These are phyloP conservation scores for Albula goreensis DNA, from an alignment of 2,113 vertebrate genomes.

Conservation along the genomic window DNA sequence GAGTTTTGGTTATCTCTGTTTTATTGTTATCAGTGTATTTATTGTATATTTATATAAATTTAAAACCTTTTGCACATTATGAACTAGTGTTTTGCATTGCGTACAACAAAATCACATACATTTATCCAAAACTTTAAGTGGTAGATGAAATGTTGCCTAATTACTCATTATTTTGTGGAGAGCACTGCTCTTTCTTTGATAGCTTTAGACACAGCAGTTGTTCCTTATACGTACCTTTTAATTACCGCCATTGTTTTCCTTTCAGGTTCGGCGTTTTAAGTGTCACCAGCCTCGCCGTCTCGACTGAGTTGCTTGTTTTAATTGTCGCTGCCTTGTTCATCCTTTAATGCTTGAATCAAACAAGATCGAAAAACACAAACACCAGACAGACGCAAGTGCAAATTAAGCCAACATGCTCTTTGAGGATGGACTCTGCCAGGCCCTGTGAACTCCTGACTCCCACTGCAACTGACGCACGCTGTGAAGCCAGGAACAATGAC, in stretches of 20 bases:
- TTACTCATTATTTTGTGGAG: slow-evolving; percentile 1
- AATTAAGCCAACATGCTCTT: neutral
- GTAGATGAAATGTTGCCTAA: slow-evolving; percentile 10
- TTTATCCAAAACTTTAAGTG: neutral
- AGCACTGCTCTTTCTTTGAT: slow-evolving; percentile 24
- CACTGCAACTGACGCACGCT: neutral
- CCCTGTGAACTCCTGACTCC: neutral
- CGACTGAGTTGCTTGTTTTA: neutral
- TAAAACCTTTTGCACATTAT: neutral
- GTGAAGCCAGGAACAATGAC: neutral
- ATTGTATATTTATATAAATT: neutral
- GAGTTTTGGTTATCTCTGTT: slow-evolving; percentile 1
- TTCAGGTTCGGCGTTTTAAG: slow-evolving; percentile 21
- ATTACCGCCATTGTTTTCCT: slow-evolving; percentile 27
- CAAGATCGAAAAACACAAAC: neutral
- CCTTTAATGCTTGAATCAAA: slow-evolving; percentile 5
- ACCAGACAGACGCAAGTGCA: neutral
- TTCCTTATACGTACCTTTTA: slow-evolving; percentile 18
- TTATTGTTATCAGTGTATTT: neutral
- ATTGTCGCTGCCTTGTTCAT: neutral
- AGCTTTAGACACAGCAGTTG: slow-evolving; percentile 23
- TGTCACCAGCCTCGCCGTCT: slow-evolving; percentile 3
- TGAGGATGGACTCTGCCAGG: slow-evolving; percentile 4
- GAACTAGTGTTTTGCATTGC: neutral
- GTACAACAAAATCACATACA: neutral